Percentiles rank a stretch among this genome's conserved stretches.
phyloP scores from a whole-genome alignment of 2,797 vertebrate species.

The Squalus acanthias region DNA sequence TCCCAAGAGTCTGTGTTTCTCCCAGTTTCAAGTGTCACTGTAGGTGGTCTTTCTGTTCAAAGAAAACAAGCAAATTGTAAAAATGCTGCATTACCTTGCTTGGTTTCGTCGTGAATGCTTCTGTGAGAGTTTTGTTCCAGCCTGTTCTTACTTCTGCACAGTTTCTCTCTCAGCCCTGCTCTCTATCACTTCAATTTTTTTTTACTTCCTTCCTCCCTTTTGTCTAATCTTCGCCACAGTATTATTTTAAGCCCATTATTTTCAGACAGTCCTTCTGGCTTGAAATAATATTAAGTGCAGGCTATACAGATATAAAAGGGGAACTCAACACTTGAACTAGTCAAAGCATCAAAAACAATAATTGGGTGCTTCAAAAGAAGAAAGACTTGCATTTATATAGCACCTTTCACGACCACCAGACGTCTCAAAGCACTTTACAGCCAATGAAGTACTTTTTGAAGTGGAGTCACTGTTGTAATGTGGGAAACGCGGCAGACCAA shows the following conservation, averaged over 20 bases:
- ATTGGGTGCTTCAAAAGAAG: background rate
- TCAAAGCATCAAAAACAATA: background rate
- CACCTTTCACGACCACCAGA: too few relatives aligned
- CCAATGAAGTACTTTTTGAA: too few relatives aligned
- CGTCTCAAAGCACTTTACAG: too few relatives aligned
- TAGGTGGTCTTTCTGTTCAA: background rate
- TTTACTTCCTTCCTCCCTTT: background rate
- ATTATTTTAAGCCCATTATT: background rate
- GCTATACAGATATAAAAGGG: background rate
- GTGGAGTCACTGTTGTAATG: too few relatives aligned
- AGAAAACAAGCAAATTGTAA: constrained; percentile 24
- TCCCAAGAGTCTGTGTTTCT: background rate
- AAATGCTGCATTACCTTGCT: background rate
- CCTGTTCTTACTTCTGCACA: background rate
- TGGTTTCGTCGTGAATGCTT: background rate
- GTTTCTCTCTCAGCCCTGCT: background rate
- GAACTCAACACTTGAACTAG: background rate
- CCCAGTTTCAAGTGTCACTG: background rate
- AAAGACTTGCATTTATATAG: too few relatives aligned
- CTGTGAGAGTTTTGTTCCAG: background rate
- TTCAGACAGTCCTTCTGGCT: background rate
- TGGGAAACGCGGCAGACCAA: too few relatives aligned
- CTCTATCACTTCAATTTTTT: background rate
- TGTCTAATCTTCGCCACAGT: background rate
- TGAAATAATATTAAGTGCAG: background rate